These are phyloP conservation scores for Axinella damicornis DNA, from an alignment of 37 sponge, comb jelly and placozoan species.

Conservation along the genomic window DNA sequence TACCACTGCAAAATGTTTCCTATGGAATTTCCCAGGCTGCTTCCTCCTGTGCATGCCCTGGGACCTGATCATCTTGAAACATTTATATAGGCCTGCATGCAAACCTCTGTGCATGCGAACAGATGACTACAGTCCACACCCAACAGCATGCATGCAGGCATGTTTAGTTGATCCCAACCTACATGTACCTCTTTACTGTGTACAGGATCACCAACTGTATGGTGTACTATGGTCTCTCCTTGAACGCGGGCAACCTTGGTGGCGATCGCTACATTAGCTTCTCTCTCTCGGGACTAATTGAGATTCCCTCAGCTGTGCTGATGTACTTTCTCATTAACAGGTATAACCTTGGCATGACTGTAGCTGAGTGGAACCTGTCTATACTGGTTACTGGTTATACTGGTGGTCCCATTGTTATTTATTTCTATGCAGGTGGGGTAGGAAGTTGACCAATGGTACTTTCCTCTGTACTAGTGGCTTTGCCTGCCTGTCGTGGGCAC, in stretches of 20 bases:
- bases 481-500: not conserved
- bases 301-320: slow-evolving; percentile 19
- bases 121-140: no score
- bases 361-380: not conserved
- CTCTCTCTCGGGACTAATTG: slow-evolving; percentile 35
- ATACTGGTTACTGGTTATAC: not conserved
- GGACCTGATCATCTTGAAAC: no score
- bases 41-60: no score
- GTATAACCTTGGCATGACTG: no score
- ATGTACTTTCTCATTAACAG: slow-evolving; percentile 17
- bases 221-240: slow-evolving; percentile 49
- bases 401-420: no score
- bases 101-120: no score
- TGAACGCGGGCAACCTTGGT: slow-evolving; percentile 41
- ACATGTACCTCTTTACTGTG: not conserved
- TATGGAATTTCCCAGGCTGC: no score
- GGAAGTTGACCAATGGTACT: slow-evolving; percentile 24
- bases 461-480: not conserved
- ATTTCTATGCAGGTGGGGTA: slow-evolving; percentile 23
- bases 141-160: no score
- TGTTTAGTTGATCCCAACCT: no score
- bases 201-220: slow-evolving; percentile 40
- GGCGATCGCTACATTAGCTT: slow-evolving; percentile 47
- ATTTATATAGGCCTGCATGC: no score
- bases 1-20: no score